Evolutionary conservation across 2,797 vertebrate genomes (phyloP), one percentile per base, ranked within the genome.

Genomic region (Iguana delicatissima): DNA sequence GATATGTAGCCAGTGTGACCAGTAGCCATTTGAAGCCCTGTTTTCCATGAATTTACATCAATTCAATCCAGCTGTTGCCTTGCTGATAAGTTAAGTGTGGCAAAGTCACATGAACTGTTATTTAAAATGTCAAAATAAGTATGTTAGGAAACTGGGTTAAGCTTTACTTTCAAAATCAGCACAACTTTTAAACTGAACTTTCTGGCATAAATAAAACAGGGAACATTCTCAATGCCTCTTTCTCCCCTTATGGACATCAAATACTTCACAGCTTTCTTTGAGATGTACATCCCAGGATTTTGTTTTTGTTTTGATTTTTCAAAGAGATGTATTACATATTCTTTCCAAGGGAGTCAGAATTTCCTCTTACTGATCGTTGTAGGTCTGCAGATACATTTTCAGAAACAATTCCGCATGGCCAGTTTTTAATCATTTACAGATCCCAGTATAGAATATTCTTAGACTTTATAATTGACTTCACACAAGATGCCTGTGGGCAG

Each of bases 231-330:
- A 69, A 85, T 12, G 74, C 55, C 38, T 62, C 29, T 82, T 87
- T 89, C 82, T 64, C n/a, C 0, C 0, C 29, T 20, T 52, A 72
- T n/a, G 59, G 29, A 52, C 10, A 89, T 79, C 38, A 32, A 88
- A 85, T 88, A 64, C 73, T 89, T 93, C 87, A 91, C 32, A 69
- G 10, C 20, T 89, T 90, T 81, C 90, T 72, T n/a, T 88, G 92
- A 55, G 22, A 88, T 89, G 88, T 67, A 14, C 52, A 82, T 91
- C 91, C 52, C 26, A 84, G 57, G 38, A 26, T 82, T 20, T 29
- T 64, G 8, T 50, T 64, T 32, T 26, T 6, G 42, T 22, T 2
- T 1, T 80, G 81, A 52, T 85, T 82, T 89, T 81, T 59, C n/a
- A 90, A 83, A 90, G 38, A 82, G 62, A 35, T 52, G 26, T 46